Evolutionary conservation across 2,888 invertebrate species (phyloP), one percentile per base, ranked within the genome.

Genomic region (Epinotia ramella): DNA sequence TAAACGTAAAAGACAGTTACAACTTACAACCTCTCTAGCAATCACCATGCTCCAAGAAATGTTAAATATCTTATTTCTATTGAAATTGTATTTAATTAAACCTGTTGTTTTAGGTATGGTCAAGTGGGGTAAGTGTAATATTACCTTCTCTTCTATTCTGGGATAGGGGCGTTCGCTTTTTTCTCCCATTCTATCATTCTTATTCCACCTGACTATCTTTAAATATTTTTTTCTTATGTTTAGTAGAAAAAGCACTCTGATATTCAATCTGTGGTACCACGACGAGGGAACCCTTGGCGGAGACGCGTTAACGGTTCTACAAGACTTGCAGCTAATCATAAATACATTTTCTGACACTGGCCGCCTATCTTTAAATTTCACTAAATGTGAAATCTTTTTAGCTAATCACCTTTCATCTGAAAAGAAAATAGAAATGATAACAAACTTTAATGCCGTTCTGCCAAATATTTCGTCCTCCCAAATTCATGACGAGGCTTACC

Each of bases 21-120:
- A 2, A 46, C 46, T 0, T 46, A 46, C 13, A 2, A 46, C 46
- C n/a, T 53, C n/a, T 53, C 53, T 53, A n/a, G 53, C n/a, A n/a
- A 53, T 53, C 5, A n/a, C 53, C 7, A 2, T n/a, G 7, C n/a
- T n/a, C 7, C 53, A 7, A 13, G 1, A 6, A 53, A 53, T 53
- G 4, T 0, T 13, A 46, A 53, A n/a, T 53, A n/a, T 53, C 16
- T 53, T 53, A 53, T 33, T n/a, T 7, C 33, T 13, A 46, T 28
- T 24, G 44, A 12, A 59, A 6, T 11, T 69, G 59, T 57, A 46
- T 60, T 69, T 60, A 60, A 60, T 69, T 40, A 11, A 59, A 28
- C 6, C 69, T 69, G 6, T 69, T 69, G 69, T 69, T 69, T 69
- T 69, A 69, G 69, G 69, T 69, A 69, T 69, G 69, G 69, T 69